Evolutionary conservation across 2,797 vertebrate genomes (phyloP).

Genomic region (Diplodus sargus): DNA sequence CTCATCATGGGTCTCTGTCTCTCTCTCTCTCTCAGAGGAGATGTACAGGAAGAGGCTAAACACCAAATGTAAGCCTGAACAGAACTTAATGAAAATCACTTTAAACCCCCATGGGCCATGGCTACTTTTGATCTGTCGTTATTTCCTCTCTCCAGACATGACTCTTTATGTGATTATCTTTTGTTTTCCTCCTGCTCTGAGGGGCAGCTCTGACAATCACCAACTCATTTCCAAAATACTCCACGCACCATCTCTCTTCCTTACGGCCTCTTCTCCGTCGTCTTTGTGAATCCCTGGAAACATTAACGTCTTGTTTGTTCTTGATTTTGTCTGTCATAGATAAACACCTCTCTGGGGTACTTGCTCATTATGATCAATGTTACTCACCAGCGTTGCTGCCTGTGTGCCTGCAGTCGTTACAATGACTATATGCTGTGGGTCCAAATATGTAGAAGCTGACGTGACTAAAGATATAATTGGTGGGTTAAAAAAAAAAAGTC

Average conservation of each 20-base stretch:
- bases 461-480: constrained; percentile 33
- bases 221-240: constrained; percentile 36
- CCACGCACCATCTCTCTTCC: constrained; percentile 8
- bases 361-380: constrained; percentile 27
- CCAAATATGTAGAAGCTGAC: constrained; percentile 28
- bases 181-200: constrained; percentile 41
- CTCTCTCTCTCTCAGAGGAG: constrained; percentile 81
- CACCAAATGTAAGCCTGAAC: constrained; percentile 87
- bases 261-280: constrained; percentile 16
- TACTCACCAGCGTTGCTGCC: constrained; percentile 19
- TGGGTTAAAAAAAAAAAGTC: constrained; percentile 38
- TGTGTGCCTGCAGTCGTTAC: constrained; percentile 20
- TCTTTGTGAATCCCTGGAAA: constrained; percentile 28
- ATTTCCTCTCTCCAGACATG: constrained; percentile 40
- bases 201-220: constrained; percentile 45
- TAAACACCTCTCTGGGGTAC: constrained; percentile 20
- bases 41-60: constrained; percentile 90
- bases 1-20: constrained; percentile 74
- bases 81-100: constrained; percentile 59
- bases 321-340: constrained; percentile 26
- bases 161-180: constrained; percentile 40
- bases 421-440: not conserved
- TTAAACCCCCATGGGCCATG: constrained; percentile 52
- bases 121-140: constrained; percentile 44
- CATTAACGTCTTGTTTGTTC: constrained; percentile 17